Evolutionary conservation across 2,888 invertebrate species (phyloP), one percentile per base, ranked within the genome.

Genomic region (Germaria angustata): DNA sequence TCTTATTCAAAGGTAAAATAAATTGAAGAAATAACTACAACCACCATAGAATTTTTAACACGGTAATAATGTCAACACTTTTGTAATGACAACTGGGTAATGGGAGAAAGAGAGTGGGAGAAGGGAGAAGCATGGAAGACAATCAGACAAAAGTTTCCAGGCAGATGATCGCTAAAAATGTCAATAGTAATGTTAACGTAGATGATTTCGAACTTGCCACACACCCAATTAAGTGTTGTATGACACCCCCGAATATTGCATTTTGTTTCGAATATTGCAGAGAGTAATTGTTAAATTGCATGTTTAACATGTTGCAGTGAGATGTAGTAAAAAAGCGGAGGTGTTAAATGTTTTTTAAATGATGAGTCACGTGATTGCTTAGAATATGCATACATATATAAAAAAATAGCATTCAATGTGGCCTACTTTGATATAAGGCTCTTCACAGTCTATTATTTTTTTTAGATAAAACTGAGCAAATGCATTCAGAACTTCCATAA

Each of bases 321-420:
- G 2, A 13, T 44, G 53, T 32, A 13, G 9, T 0, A 2, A 22
- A 53, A 44, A 34, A 44, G 65, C 22, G 79, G 69, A 66, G 79
- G 82, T 82, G 75, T 73, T 69, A 78, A 81, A 53, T 68, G 66
- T 32, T 78, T 53, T 75, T 22, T 55, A 55, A 73, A 59, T 39
- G 69, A 79, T 82, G 79, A 75, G 41, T 82, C 72, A 78, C 65
- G 59, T 59, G 72, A 73, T 46, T 61, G 72, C 22, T 49, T 44
- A 22, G 20, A 71, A 22, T 24, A 46, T n/a, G 41, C 8, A 44
- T 20, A 1, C 2, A 1, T 55, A 20, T 22, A n/a, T 11, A 22
- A 20, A 63, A n/a, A 17, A 66, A 51, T 2, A 8, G 34, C 9
- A 66, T 36, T 5, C 13, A n/a, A 61, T 41, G 4, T 69, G 69